Evolutionary conservation across 1,140 invertebrate genomes (phyloP), one percentile per base, ranked within the genome.

Genomic region (Phymorhynchus buccinoides): DNA sequence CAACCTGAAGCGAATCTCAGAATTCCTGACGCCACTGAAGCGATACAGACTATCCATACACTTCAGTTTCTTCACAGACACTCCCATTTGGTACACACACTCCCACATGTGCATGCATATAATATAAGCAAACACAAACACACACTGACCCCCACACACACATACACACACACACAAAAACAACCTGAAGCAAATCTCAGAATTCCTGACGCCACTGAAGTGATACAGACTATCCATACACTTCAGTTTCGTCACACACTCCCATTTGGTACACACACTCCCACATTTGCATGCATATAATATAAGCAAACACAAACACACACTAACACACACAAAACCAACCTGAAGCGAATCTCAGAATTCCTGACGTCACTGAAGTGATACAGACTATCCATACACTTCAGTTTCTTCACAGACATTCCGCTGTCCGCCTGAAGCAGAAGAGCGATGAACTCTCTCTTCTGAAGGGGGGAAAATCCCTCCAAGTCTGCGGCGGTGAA

Each of bases 281-380:
- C n/a, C n/a, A n/a, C n/a, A n/a, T n/a, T n/a, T n/a, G n/a, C n/a
- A n/a, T n/a, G n/a, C n/a, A n/a, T n/a, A n/a, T n/a, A n/a, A n/a
- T n/a, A n/a, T n/a, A n/a, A n/a, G n/a, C n/a, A n/a, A n/a, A 41
- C 30, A 71, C 9, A 71, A 0, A 14, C 68, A 71, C 35, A 30
- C 4, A 66, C 62, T 27, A 30, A 12, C 68, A 37, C 68, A 41
- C 73, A 41, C 18, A 12, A 41, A 32, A 48, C 87, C 86, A 90
- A 94, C 94, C 92, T 94, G 89, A 95, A 95, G 91, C 93, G 93
- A 82, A 98, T 96, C 94, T 98, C 97, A 4, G 95, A 94, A 93
- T 98, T 98, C 86, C 95, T 95, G 16, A 94, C 94, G 1, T 89
- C 89, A 86, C 95, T 94, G 48, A 98, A 94, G 39, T 95, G 93